Evolutionary conservation across 2,113 vertebrate species (phyloP), one percentile per base, ranked within the genome.

Genomic region (Sitta europaea): DNA sequence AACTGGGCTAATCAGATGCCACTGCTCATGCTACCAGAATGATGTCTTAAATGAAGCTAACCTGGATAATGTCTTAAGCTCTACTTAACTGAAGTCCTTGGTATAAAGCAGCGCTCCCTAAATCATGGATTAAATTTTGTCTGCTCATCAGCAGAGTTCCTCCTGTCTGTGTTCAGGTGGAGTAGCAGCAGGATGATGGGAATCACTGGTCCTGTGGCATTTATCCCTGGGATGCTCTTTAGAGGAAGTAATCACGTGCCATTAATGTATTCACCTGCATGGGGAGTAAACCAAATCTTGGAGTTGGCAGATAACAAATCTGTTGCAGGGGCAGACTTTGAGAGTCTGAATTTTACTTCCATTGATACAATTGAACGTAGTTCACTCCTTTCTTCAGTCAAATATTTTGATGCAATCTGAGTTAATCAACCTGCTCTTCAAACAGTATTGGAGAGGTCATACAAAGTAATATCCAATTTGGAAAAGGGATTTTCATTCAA

Each of bases 331-430:
- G 5, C 27, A 67, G 62, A 27, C 33, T 28, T 51, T 51, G 33
- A 68, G 38, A 33, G 36, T 22, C 7, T 51, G 53, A 59, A 33
- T 68, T 76, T 76, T 53, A 16, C 18, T 68, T 28, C 18, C 9
- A 0, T 47, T 67, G 61, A 9, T 47, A 61, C 29, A 42, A 43
- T 42, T 58, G 75, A 83, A 77, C 66, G 40, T 63, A 95, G 92
- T 96, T 91, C 38, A 48, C 35, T 87, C 59, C 57, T 80, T 82
- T 42, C 40, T 61, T 92, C 55, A 59, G 31, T 85, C 53, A 95
- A 93, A 95, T 94, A 87, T 94, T 79, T 93, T 91, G 66, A 67
- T 38, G 62, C n/a, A 28, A 53, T 80, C 86, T 94, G 48, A 94
- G 54, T 73, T 96, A 72, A 92, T 92, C 45, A 80, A 9, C 40